Evolutionary conservation across 2,113 vertebrate species (phyloP).

Genomic region (Vulpes ferrilata): DNA sequence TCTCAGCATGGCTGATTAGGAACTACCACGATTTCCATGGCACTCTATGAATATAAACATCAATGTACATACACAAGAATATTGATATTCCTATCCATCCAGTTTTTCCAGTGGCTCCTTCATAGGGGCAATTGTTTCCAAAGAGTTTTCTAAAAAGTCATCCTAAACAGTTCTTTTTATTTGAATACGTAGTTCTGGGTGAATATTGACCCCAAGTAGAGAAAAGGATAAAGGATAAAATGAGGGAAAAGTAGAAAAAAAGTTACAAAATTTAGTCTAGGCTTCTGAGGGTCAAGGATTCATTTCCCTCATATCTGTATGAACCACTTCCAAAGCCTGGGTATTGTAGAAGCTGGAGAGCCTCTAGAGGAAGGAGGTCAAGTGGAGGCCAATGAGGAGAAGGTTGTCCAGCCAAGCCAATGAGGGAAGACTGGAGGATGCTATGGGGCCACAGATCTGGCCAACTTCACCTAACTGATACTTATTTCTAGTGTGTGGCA

Average conservation of each 20-base stretch:
- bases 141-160: not conserved
- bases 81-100: not conserved
- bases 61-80: not conserved
- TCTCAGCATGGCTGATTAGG: not conserved
- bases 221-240: not conserved
- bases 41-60: not conserved
- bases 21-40: not conserved
- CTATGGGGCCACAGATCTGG: not conserved
- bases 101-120: not conserved
- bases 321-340: not conserved
- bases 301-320: not conserved
- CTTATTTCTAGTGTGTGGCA: not conserved
- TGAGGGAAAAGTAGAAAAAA: not conserved
- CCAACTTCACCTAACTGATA: not conserved
- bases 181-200: conserved; percentile 3
- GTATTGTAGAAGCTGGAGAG: not conserved
- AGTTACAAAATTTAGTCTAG: not conserved
- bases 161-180: not conserved
- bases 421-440: not conserved
- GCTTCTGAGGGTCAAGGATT: not conserved
- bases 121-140: not conserved
- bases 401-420: not conserved
- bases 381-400: not conserved
- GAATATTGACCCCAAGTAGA: not conserved
- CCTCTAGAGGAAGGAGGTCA: not conserved